Base-by-base conservation (phyloP, 1,140 invertebrate species). In the Saccostrea glomerata region DNA sequence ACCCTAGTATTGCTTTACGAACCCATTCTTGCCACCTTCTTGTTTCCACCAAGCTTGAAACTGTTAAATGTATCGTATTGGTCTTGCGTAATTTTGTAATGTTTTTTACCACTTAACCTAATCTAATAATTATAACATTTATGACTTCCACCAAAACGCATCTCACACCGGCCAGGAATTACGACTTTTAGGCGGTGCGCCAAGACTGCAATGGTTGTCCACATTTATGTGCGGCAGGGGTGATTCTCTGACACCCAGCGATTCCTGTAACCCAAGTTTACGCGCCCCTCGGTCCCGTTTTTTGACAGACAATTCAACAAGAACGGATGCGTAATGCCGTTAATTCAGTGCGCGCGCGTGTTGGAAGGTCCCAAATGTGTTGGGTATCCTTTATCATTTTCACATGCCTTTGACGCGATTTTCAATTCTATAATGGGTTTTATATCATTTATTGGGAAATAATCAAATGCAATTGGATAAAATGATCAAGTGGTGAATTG, bases 341-440 rank as follows among this genome's bases (percentile, higher is more conserved):
- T 89, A 89, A 89, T 88, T 85, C 70, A 86, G 87, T 73, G 70
- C 70, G 70, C 73, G 84, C 77, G 85, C 85, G 88, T 86, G 73
- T 47, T 36, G 55, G 73, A 40, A 86, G 58, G 85, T 85, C 88
- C 82, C 58, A 47, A 84, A 83, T 40, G 85, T 86, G 30, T 54
- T 83, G 86, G 84, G 58, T 86, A 89, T 89, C 86, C 85, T 89
- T 89, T 89, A 85, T 89, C 84, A 84, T 89, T 89, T 85, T 82
- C 88, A 89, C 58, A 82, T 89, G 77, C 60, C 60, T 77, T 86
- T 89, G 85, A 89, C 88, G 82, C 85, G 25, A 84, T 82, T 55
- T 83, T 66, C 85, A 89, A 86, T 86, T 63, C 88, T 60, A 58
- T 89, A 89, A 89, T 89, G 88, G 88, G 54, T 89, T 89, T 86